phyloP scores from a whole-genome alignment of 2,888 invertebrate species.

The Mythimna vitellina region DNA sequence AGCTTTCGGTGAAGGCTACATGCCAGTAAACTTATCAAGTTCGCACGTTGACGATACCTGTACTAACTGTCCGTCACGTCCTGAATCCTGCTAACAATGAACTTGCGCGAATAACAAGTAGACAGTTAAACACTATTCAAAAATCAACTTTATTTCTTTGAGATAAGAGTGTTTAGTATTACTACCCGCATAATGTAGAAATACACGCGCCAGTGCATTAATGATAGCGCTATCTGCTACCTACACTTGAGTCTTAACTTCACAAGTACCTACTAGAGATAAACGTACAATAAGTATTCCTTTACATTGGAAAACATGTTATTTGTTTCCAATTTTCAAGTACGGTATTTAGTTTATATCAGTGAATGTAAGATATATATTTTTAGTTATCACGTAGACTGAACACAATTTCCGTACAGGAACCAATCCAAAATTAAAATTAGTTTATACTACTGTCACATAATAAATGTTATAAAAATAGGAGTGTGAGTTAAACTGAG shows the following conservation, averaged over 20 bases:
- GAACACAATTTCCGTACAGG: neutral
- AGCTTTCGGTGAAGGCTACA: slow-evolving; percentile 57
- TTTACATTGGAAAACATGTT: slow-evolving; percentile 27
- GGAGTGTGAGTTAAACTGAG: too few species aligned
- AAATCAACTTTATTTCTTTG: slow-evolving; percentile 51
- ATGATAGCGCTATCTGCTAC: slow-evolving; percentile 82
- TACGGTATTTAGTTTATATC: neutral
- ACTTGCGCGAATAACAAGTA: slow-evolving; percentile 70
- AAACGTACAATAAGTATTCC: slow-evolving; percentile 45
- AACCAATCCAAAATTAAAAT: too few species aligned
- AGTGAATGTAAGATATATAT: neutral
- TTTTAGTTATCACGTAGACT: neutral
- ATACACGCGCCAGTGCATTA: slow-evolving; percentile 83
- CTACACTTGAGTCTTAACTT: slow-evolving; percentile 83
- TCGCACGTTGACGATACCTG: slow-evolving; percentile 71
- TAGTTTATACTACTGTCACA: too few species aligned
- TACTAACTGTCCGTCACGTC: slow-evolving; percentile 82
- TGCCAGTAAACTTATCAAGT: slow-evolving; percentile 71
- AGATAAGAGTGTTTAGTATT: slow-evolving; percentile 56
- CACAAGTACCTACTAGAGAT: slow-evolving; percentile 50
- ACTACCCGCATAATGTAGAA: slow-evolving; percentile 80
- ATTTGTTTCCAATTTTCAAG: neutral
- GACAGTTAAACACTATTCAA: slow-evolving; percentile 39
- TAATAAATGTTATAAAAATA: too few species aligned
- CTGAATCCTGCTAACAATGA: slow-evolving; percentile 82